These are phyloP conservation scores for Oryzias celebensis DNA, from an alignment of 2,113 vertebrate species.

Conservation along the genomic window DNA sequence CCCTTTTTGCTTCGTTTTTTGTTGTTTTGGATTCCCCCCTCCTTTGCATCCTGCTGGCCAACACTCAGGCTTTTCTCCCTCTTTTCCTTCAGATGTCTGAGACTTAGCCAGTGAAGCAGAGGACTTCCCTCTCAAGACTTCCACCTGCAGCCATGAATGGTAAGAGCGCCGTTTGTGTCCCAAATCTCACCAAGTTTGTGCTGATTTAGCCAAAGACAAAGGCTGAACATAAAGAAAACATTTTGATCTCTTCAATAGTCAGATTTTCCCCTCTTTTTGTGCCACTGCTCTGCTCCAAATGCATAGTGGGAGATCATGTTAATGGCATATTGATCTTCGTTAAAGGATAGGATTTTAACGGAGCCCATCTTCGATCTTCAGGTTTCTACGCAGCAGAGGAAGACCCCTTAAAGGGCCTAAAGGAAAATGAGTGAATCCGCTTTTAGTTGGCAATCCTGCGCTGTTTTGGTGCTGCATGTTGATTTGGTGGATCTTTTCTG, in stretches of 20 bases:
- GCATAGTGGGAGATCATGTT: slow-evolving; percentile 3
- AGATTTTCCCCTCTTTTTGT: neutral
- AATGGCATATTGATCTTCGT: slow-evolving; percentile 30
- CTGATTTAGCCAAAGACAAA: neutral
- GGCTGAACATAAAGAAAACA: neutral
- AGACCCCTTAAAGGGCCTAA: neutral
- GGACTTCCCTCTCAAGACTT: slow-evolving; percentile 62
- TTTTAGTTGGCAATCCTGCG: neutral
- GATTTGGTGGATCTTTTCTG: slow-evolving; percentile 4
- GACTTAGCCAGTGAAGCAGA: slow-evolving; percentile 66
- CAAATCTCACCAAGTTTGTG: slow-evolving; percentile 13
- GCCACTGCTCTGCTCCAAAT: neutral
- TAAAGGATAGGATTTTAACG: slow-evolving; percentile 9
- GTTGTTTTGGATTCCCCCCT: neutral
- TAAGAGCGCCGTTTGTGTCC: slow-evolving; percentile 57
- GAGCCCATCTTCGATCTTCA: slow-evolving; percentile 5
- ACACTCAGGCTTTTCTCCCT: slow-evolving; percentile 20
- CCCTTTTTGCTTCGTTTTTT: slow-evolving; percentile 2
- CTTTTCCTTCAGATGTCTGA: slow-evolving; percentile 73
- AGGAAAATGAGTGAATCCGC: slow-evolving; percentile 1
- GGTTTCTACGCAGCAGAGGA: neutral
- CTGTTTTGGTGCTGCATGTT: neutral
- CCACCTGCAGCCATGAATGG: slow-evolving; percentile 79
- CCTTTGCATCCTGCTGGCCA: neutral
- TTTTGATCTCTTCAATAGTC: neutral